Conservation (phyloP, 2,888 invertebrate genomes). For the Mermis nigrescens region DNA sequence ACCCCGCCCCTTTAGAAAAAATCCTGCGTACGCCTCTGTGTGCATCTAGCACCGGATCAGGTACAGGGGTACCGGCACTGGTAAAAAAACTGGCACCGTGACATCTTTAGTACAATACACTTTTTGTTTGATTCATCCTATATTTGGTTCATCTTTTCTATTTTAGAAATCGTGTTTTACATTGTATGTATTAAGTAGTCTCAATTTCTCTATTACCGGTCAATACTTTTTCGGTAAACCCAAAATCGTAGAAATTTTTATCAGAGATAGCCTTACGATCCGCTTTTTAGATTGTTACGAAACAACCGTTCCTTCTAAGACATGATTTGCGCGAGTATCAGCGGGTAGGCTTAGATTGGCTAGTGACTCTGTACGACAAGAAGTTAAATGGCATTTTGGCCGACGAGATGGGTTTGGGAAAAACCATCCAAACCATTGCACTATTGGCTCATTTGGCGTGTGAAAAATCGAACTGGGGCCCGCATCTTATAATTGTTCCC, state of each 20-base stretch:
- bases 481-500: conserved; percentile 92
- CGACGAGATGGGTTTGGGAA: conserved; percentile 90
- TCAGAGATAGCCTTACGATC: too few relatives aligned
- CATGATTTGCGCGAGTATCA: conserved; percentile 81
- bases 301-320: conserved; percentile 74
- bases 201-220: too few relatives aligned
- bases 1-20: too few relatives aligned
- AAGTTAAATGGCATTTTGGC: conserved; percentile 85
- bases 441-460: conserved; percentile 78
- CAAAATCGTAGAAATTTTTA: too few relatives aligned
- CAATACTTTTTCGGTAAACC: too few relatives aligned
- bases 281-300: conserved; percentile 59
- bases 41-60: too few relatives aligned
- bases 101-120: too few relatives aligned
- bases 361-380: conserved; percentile 82
- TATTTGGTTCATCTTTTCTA: not conserved
- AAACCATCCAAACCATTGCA: conserved; percentile 90
- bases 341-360: conserved; percentile 89
- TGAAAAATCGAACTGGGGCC: conserved; percentile 83
- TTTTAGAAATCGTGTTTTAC: not conserved
- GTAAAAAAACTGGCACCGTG: too few relatives aligned
- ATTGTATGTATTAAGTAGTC: not conserved
- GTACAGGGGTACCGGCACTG: too few relatives aligned
- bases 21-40: too few relatives aligned
- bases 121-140: too few relatives aligned